These are phyloP conservation scores for Thunnus thynnus DNA, from an alignment of 2,113 vertebrate genomes.

Conservation along the genomic window DNA sequence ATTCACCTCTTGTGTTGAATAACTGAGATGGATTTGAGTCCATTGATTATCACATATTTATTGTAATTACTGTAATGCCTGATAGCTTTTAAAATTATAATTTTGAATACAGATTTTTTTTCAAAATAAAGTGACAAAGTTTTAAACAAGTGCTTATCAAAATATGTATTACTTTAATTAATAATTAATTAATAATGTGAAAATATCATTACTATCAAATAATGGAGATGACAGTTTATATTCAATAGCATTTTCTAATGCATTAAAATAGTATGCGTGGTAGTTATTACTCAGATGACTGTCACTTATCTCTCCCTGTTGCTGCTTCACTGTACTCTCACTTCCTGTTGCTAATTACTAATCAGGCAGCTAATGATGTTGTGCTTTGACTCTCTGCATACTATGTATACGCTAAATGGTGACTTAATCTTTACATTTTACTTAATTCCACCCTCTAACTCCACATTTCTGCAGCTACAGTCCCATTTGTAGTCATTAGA, in stretches of 20 bases:
- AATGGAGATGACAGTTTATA: background rate
- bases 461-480: slow-evolving; percentile 36
- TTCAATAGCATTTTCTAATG: background rate
- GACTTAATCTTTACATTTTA: slow-evolving; percentile 9
- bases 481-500: slow-evolving; percentile 84
- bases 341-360: background rate
- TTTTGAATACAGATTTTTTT: background rate
- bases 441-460: slow-evolving; percentile 7
- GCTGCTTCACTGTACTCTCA: background rate
- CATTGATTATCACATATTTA: background rate
- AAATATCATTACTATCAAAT: background rate
- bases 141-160: background rate
- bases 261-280: too few species aligned
- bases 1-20: too few species aligned
- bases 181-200: background rate
- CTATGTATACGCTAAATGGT: background rate
- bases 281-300: background rate
- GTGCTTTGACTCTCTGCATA: slow-evolving; percentile 17
- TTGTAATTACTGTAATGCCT: background rate
- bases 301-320: background rate
- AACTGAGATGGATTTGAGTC: too few species aligned
- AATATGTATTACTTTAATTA: background rate
- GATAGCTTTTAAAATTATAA: background rate
- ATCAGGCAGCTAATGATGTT: slow-evolving; percentile 20
- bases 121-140: background rate